Evolutionary conservation across 2,888 invertebrate genomes (phyloP).

Genomic region (Mactromeris polynyma): DNA sequence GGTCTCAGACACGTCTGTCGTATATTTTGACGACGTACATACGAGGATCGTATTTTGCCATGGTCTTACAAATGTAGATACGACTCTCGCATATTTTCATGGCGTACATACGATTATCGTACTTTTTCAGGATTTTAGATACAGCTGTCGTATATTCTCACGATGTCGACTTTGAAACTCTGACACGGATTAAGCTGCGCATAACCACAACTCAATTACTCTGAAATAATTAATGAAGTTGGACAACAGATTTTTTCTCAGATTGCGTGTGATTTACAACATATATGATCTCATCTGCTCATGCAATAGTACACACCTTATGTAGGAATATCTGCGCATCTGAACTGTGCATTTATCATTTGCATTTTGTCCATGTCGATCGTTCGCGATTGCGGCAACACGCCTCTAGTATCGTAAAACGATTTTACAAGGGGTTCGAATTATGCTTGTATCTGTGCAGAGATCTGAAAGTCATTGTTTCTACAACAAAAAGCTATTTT

Average conservation of each 20-base stretch:
- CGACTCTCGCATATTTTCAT: too few species aligned
- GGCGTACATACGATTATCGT: too few species aligned
- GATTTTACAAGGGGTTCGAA: not conserved
- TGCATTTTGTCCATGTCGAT: conserved; percentile 14
- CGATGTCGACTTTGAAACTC: not conserved
- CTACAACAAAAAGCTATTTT: conserved; percentile 40
- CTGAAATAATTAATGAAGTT: not conserved
- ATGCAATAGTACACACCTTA: not conserved
- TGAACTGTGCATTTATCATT: not conserved
- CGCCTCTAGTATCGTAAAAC: not conserved
- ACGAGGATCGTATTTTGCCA: too few species aligned
- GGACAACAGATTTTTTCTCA: not conserved
- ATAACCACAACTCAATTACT: not conserved
- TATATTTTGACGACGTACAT: too few species aligned
- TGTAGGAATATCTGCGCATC: not conserved
- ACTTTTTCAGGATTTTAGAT: too few species aligned
- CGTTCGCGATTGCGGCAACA: not conserved
- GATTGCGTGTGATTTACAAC: not conserved
- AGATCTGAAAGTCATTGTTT: conserved; percentile 37
- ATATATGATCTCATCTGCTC: not conserved
- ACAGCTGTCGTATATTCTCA: not conserved
- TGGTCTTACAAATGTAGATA: too few species aligned
- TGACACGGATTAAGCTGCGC: not conserved
- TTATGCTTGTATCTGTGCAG: not conserved
- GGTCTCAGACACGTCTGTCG: too few species aligned